Conservation (phyloP, 2,888 invertebrate genomes). For the Leptura quadrifasciata region DNA sequence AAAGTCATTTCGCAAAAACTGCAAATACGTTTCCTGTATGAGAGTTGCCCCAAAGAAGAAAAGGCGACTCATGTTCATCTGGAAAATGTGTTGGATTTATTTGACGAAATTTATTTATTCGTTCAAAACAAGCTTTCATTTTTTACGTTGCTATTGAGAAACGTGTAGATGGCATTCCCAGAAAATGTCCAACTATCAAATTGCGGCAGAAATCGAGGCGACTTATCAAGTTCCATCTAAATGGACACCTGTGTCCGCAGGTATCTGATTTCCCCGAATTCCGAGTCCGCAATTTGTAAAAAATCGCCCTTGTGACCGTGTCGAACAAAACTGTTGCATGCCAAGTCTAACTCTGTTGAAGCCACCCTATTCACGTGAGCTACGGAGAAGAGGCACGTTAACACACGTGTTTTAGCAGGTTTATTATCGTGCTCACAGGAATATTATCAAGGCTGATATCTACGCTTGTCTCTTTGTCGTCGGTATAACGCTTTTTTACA, state of each 20-base stretch:
- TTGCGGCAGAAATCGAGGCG: not conserved
- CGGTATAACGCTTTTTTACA: conserved; percentile 25
- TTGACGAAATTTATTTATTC: no score
- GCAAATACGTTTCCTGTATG: no score
- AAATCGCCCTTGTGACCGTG: conserved; percentile 39
- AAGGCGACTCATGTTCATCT: no score
- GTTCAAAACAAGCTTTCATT: no score
- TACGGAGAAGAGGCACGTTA: conserved; percentile 46
- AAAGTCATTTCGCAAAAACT: no score
- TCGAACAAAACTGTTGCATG: conserved; percentile 50
- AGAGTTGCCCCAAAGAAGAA: no score
- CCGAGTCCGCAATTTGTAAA: conserved; percentile 20
- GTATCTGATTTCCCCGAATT: conserved; percentile 32
- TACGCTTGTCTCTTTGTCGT: conserved; percentile 19
- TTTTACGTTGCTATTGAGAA: no score
- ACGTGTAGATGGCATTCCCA: no score
- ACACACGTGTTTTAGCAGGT: conserved; percentile 51
- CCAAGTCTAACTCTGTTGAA: conserved; percentile 16
- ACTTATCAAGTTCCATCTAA: conserved; percentile 12
- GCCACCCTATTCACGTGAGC: conserved; percentile 47
- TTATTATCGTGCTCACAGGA: conserved; percentile 45
- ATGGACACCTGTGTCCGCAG: conserved; percentile 18
- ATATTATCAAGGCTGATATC: conserved; percentile 34
- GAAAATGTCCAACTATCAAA: not conserved
- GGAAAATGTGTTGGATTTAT: no score